A percentile compares a stretch with the other conserved stretches of the same genome.
phyloP scores from a whole-genome alignment of 2,797 vertebrate species.

The Neosalanx taihuensis region DNA sequence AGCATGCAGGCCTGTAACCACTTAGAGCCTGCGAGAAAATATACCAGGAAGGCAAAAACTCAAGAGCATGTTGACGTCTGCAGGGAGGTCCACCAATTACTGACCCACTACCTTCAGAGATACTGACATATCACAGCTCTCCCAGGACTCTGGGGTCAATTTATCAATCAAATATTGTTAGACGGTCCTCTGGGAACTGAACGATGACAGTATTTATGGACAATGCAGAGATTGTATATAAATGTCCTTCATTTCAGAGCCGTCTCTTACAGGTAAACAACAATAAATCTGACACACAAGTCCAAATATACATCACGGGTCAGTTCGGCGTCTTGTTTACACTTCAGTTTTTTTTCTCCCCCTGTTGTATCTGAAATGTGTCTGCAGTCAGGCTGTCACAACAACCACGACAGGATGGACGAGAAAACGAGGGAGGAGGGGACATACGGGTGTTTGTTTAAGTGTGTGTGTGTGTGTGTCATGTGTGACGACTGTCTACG shows the following conservation, averaged over 20 bases:
- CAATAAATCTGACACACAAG: background rate
- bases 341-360: background rate
- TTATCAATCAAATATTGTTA: no score
- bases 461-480: background rate
- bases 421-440: background rate
- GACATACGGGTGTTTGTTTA: no score
- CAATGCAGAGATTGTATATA: no score
- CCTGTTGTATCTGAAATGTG: background rate
- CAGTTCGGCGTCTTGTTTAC: background rate
- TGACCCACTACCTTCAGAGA: slow-evolving; percentile 1
- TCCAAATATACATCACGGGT: background rate
- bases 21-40: slow-evolving; percentile 27
- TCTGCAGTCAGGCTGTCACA: background rate
- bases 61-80: slow-evolving; percentile 30
- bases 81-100: slow-evolving; percentile 24
- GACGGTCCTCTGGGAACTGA: no score
- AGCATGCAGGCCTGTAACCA: slow-evolving; percentile 38
- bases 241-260: no score
- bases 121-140: background rate
- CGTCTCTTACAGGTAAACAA: background rate
- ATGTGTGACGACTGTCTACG: background rate
- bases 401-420: background rate
- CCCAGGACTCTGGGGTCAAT: no score
- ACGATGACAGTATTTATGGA: no score
- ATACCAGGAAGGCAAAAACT: slow-evolving; percentile 39